Conservation (phyloP, 2,113 vertebrate genomes). For the Microcebus jonahi region DNA sequence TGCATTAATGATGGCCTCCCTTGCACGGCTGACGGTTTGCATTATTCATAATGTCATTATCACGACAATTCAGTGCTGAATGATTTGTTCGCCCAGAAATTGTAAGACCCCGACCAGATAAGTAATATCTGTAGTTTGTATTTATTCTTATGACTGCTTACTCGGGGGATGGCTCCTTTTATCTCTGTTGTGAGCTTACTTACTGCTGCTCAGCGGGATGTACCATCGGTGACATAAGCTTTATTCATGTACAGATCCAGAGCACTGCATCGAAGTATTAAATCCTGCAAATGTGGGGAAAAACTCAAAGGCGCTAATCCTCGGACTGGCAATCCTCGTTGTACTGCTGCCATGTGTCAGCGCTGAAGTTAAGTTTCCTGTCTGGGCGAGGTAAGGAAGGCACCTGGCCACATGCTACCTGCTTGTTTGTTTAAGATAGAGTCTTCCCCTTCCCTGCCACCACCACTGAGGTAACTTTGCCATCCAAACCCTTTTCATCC, state of each 20-base stretch:
- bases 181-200: conserved; percentile 64
- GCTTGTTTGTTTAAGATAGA: conserved; percentile 54
- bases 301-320: conserved; percentile 21
- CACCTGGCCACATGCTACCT: not conserved
- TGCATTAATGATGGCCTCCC: conserved; percentile 37
- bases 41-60: conserved; percentile 73
- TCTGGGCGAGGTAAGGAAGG: not conserved
- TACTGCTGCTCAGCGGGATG: conserved; percentile 36
- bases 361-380: not conserved
- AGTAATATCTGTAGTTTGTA: conserved; percentile 53
- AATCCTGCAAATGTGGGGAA: conserved; percentile 22
- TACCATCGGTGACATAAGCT: conserved; percentile 52
- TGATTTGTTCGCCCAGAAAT: conserved; percentile 36
- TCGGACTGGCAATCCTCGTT: not conserved
- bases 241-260: conserved; percentile 51
- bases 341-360: not conserved
- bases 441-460: not conserved
- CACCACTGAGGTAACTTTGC: not conserved
- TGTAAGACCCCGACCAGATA: conserved; percentile 47
- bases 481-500: conserved; percentile 32
- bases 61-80: not conserved
- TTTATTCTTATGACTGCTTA: conserved; percentile 60
- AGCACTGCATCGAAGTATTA: conserved; percentile 52
- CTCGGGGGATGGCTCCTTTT: conserved; percentile 29
- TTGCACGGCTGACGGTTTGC: conserved; percentile 37